These are phyloP conservation scores for Cryptotis parvus DNA, from an alignment of 2,113 vertebrate species.

Conservation along the genomic window DNA sequence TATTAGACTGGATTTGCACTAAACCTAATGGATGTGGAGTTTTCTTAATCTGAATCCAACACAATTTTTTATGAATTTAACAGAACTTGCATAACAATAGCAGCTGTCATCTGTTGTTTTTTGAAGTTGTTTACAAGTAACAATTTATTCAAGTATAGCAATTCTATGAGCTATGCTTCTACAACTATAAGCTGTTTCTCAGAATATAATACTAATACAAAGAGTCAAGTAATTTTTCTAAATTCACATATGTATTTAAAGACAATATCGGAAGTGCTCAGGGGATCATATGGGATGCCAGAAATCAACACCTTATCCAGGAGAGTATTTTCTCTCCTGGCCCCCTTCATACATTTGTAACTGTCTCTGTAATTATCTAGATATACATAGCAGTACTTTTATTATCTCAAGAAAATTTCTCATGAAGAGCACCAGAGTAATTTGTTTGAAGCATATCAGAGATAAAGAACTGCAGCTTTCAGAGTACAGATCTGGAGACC, in stretches of 20 bases:
- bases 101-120: neutral
- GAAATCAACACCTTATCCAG: neutral
- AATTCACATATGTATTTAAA: neutral
- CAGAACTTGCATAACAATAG: neutral
- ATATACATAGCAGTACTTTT: no score
- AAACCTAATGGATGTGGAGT: neutral
- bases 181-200: slow-evolving; percentile 30
- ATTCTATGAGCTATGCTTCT: neutral
- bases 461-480: no score
- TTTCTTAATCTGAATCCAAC: slow-evolving; percentile 32
- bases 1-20: neutral
- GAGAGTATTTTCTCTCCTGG: neutral
- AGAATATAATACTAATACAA: neutral
- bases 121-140: slow-evolving; percentile 33
- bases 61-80: slow-evolving; percentile 44
- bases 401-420: no score
- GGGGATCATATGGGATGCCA: no score
- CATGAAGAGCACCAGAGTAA: no score
- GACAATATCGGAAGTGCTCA: neutral
- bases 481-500: no score
- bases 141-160: neutral
- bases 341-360: no score
- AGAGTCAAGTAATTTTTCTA: neutral
- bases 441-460: no score
- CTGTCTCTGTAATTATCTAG: no score